Evolutionary conservation across 2,113 vertebrate species (phyloP).

Genomic region (Eulemur rufifrons): DNA sequence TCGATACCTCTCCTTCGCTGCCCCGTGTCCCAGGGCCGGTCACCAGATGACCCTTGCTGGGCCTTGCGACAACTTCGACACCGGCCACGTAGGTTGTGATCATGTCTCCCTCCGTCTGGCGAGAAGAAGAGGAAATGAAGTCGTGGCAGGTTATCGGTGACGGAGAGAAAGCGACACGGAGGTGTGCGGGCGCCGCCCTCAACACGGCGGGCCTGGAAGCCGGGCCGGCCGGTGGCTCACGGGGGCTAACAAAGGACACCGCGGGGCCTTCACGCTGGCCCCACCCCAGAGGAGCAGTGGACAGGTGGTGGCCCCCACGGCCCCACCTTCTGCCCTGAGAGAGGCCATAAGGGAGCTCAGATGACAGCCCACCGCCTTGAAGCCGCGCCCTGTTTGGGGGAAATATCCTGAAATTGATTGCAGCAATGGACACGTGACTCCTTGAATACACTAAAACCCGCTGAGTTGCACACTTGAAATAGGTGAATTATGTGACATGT

Average conservation of each 20-base stretch:
- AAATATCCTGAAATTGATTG: not conserved
- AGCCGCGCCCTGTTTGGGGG: not conserved
- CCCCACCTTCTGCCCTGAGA: not conserved
- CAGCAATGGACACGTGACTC: not conserved
- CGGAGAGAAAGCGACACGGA: not conserved
- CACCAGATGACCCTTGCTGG: fast-evolving
- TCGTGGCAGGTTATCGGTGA: not conserved
- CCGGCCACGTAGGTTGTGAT: fast-evolving
- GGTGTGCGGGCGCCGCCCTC: not conserved
- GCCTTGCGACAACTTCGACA: too few species aligned
- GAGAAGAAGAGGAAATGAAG: conserved; percentile 15
- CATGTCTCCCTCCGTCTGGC: not conserved
- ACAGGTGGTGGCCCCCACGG: not conserved
- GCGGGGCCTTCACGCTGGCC: fast-evolving
- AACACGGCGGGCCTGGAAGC: not conserved
- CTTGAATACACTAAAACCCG: not conserved
- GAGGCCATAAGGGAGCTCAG: not conserved
- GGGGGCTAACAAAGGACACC: not conserved
- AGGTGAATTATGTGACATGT: not conserved
- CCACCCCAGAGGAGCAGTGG: not conserved
- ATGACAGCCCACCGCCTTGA: not conserved
- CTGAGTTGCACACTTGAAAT: not conserved
- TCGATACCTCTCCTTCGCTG: fast-evolving
- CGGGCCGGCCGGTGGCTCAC: not conserved
- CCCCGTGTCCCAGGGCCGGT: fast-evolving